Base-by-base conservation (phyloP, 2,797 vertebrate genomes). In the Ceyx erithaca region DNA sequence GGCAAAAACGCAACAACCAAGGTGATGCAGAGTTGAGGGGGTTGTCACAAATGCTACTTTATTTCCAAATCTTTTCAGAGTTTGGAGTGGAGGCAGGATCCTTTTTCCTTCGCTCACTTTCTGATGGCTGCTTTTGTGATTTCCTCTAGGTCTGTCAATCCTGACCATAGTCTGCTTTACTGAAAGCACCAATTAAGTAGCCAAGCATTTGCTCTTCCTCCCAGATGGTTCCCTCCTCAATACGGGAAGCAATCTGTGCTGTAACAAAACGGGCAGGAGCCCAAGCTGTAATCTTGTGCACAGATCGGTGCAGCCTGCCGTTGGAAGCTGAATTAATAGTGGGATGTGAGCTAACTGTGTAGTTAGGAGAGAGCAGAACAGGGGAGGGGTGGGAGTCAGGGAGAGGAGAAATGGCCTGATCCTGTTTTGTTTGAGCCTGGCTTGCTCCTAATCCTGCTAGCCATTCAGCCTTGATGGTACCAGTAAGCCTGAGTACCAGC, bases 401-500 rank as follows among this genome's bases (percentile, higher is more conserved):
- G 26, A 85, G 75, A 75, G 73, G 63, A 94, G 85, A 89, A 92
- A 84, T 30, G 9, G 7, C 85, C 84, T 41, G 40, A 26, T 91
- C 78, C 45, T 92, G 84, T 90, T 85, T 80, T 93, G n/a, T 75
- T 88, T 80, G 81, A 87, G 76, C 77, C 37, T 87, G 67, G 28
- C n/a, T 83, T 41, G 62, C 55, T 85, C 81, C 82, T 93, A 85
- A 92, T 92, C 87, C 80, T 81, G 26, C 81, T 94, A 90, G 58
- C 84, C 93, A 93, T 97, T 96, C 92, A 95, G 92, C 72, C 76
- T 46, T 58, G 62, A 20, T 92, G 78, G 76, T 52, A 96, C 90
- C 90, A 92, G 13, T 92, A 87, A 91, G 75, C 72, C 73, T 46
- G 51, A 93, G 70, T 91, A 88, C 86, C 84, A 96, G 81, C 89